Conservation (phyloP, 1,140 invertebrate species). For the Scaptomyza hsui region DNA sequence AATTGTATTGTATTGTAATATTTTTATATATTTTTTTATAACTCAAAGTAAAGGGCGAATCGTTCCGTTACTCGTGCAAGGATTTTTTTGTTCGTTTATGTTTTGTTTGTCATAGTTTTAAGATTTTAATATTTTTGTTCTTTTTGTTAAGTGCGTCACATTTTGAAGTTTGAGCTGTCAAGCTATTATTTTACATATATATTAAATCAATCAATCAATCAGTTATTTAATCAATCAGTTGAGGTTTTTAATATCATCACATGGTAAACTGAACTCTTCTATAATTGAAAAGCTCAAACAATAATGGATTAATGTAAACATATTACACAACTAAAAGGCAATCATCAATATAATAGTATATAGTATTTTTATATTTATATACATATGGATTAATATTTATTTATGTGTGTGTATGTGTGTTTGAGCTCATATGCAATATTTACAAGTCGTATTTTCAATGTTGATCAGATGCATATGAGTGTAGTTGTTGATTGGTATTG, state of each 20-base stretch:
- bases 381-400: background rate
- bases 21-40: constrained; percentile 12
- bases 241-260: constrained; percentile 27
- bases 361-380: background rate
- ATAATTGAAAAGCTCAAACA: constrained; percentile 42
- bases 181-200: background rate
- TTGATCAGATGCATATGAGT: constrained; percentile 7
- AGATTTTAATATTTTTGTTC: constrained; percentile 7
- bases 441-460: constrained; percentile 47
- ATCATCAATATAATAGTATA: constrained; percentile 2
- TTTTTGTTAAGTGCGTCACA: constrained; percentile 31
- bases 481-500: background rate
- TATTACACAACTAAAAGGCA: constrained; percentile 5
- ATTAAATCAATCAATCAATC: constrained; percentile 23
- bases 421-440: constrained; percentile 68
- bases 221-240: constrained; percentile 26
- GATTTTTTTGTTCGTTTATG: constrained; percentile 66
- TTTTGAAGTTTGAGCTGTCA: constrained; percentile 6
- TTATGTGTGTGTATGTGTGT: constrained; percentile 9
- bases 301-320: constrained; percentile 35
- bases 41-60: constrained; percentile 79
- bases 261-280: constrained; percentile 49
- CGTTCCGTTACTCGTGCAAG: constrained; percentile 82
- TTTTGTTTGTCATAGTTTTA: constrained; percentile 3
- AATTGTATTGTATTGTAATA: constrained; percentile 15